Conservation (phyloP, 2,888 invertebrate species). For the Diachrysia chrysitis region DNA sequence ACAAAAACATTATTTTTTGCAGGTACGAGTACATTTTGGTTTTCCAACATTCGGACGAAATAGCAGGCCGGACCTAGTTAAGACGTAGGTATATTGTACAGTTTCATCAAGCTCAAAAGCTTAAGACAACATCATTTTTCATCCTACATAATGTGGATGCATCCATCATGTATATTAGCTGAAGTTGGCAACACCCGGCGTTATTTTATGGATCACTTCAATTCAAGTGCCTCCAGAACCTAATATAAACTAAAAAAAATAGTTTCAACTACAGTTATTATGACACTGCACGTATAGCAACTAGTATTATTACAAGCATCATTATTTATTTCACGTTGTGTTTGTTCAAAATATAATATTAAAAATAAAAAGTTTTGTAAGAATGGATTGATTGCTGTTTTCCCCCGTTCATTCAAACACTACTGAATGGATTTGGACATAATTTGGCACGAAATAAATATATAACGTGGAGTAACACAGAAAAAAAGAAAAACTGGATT, state of each 20-base stretch:
- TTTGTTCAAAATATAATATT: no score
- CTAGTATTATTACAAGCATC: background rate
- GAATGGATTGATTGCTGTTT: no score
- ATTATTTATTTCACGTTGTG: no score
- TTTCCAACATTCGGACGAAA: background rate
- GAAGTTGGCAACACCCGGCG: slow-evolving; percentile 1
- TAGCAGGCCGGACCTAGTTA: background rate
- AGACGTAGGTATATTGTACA: no score
- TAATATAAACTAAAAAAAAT: background rate
- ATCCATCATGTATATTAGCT: slow-evolving; percentile 4
- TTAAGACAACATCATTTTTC: background rate
- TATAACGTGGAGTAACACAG: no score
- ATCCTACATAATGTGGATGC: slow-evolving; percentile 4
- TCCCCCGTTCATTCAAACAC: no score
- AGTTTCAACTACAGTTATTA: background rate
- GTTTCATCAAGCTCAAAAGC: slow-evolving; percentile 3
- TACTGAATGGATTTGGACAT: no score
- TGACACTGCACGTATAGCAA: background rate
- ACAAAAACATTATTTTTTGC: no score
- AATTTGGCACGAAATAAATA: no score
- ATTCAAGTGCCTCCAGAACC: background rate
- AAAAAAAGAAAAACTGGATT: no score
- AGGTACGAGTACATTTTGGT: background rate
- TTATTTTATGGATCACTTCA: slow-evolving; percentile 4
- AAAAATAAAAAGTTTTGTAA: no score